Base-by-base conservation (phyloP, 2,797 vertebrate genomes). In the Gobionotothen gibberifrons region DNA sequence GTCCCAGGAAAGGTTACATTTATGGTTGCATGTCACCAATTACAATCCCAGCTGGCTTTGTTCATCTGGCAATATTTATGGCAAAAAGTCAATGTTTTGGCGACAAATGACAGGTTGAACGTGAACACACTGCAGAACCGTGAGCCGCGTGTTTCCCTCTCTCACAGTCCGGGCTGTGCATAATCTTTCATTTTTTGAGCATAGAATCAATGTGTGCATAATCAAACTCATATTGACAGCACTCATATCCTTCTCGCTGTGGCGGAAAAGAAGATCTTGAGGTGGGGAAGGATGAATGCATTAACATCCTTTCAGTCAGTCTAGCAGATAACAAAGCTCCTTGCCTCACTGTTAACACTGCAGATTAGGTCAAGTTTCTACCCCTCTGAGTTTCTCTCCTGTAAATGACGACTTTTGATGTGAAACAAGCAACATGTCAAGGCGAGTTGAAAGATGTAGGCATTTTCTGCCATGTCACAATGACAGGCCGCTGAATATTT, bases 371-470 rank as follows among this genome's bases (percentile, higher is more conserved):
- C 98, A 99, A 97, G 96, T 97, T 98, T 93, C 97, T 97, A 96
- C 96, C 96, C 97, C 96, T 98, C 95, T 96, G 97, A 99, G 97
- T 96, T 99, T 95, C 97, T 97, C 96, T 96, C 96, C 97, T 98
- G 98, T 99, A 99, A 99, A 98, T 99, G 98, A 99, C 97, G 97
- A 97, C 96, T 97, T 99, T 96, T 98, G 98, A 99, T 99, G 98
- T 98, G 98, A 99, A 99, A 99, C 98, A 99, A 99, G 98, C 97
- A 98, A 97, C 96, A 96, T 97, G 98, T 99, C 98, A 99, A 97
- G 95, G 94, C 93, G 88, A 98, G 97, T 97, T 98, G 98, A 99
- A 98, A 99, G 97, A 98, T 98, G 97, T 98, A 98, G 98, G 98
- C 98, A 97, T 98, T 98, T 97, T 97, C 97, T 98, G 97, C 97